A percentile compares a stretch with the other conserved stretches of the same genome.
Evolutionary conservation across 2,888 invertebrate species (phyloP).

Genomic region (Pseudococcus jackbeardsleyi): DNA sequence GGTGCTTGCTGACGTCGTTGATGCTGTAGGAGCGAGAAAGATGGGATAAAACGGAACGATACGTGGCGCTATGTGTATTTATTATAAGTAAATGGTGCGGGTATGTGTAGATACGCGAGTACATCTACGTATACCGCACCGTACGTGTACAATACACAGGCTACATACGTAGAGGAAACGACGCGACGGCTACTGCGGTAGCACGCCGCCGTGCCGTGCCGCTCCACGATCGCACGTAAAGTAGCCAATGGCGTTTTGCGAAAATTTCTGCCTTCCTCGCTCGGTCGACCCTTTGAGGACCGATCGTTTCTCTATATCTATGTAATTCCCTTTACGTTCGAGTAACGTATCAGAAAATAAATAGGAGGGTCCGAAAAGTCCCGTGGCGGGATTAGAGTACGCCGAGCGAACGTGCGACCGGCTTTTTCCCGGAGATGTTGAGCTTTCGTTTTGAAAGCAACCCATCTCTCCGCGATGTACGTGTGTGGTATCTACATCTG

Average conservation of each 20-base stretch:
- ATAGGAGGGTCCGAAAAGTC: conserved; percentile 63
- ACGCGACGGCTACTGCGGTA: too few relatives aligned
- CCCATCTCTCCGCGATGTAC: background rate
- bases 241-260: conserved; percentile 44
- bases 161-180: too few relatives aligned
- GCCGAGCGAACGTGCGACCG: background rate
- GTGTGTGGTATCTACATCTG: background rate
- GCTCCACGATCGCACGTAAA: background rate
- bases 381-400: conserved; percentile 55
- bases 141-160: too few relatives aligned
- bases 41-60: background rate
- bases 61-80: conserved; percentile 31
- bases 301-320: conserved; percentile 62
- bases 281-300: conserved; percentile 58
- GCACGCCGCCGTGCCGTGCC: too few relatives aligned
- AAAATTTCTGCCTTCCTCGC: conserved; percentile 42
- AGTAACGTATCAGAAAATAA: conserved; percentile 62
- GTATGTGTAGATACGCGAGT: background rate
- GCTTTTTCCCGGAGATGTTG: conserved; percentile 57
- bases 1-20: background rate
- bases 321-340: conserved; percentile 61
- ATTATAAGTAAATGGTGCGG: conserved; percentile 23
- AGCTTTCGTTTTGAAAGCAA: conserved; percentile 51
- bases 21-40: background rate
- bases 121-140: background rate